These are phyloP conservation scores for Eilema depressum DNA, from an alignment of 2,888 invertebrate species.

Conservation along the genomic window DNA sequence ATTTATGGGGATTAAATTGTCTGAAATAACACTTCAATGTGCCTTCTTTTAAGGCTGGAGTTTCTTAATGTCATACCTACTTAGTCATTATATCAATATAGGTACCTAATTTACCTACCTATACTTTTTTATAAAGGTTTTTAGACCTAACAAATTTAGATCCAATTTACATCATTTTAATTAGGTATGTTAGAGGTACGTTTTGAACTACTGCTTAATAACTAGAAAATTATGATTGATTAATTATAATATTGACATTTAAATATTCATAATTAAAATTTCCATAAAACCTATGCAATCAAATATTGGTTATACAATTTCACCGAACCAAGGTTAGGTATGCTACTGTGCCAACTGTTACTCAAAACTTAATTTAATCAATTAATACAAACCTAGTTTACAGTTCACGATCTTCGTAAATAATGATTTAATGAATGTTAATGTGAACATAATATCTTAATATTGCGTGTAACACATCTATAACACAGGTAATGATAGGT, in stretches of 20 bases:
- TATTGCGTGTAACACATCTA: constrained; percentile 43
- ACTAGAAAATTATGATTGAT: constrained; percentile 11
- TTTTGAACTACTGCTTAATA: not conserved
- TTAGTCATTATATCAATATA: no score
- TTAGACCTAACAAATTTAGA: not conserved
- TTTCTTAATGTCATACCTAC: no score
- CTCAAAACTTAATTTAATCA: constrained; percentile 30
- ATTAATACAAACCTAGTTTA: constrained; percentile 45
- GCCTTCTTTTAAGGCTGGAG: no score
- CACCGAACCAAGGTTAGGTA: not conserved
- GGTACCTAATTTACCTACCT: no score
- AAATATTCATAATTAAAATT: constrained; percentile 28
- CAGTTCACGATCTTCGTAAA: constrained; percentile 44
- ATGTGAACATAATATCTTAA: constrained; percentile 39
- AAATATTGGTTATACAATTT: constrained; percentile 24
- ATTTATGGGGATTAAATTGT: no score
- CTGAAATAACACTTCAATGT: no score
- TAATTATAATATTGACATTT: constrained; percentile 23
- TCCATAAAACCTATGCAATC: constrained; percentile 24
- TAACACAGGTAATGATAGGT: constrained; percentile 52
- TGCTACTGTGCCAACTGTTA: constrained; percentile 21
- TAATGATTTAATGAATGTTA: constrained; percentile 33
- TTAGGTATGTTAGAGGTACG: not conserved
- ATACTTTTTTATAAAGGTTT: no score
- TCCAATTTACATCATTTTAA: constrained; percentile 6